Conservation (phyloP, 2,113 vertebrate genomes). For the Ammodytes marinus region DNA sequence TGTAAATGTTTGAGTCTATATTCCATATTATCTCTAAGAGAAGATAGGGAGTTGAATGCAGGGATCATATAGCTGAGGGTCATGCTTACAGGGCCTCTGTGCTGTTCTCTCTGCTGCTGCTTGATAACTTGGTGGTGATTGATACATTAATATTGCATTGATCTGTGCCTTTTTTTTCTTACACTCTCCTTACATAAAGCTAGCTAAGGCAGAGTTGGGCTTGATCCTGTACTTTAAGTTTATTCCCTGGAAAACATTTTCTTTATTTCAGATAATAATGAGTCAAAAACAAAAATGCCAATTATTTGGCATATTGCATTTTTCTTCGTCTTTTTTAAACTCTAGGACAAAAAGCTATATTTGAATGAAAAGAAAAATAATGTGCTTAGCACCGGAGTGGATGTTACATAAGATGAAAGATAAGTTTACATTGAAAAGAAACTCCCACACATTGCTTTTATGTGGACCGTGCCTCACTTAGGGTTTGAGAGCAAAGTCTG, state of each 20-base stretch:
- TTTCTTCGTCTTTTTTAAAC: not conserved
- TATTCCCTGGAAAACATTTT: not conserved
- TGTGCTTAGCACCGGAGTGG: not conserved
- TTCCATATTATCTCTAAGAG: constrained; percentile 48
- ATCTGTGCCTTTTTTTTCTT: constrained; percentile 42
- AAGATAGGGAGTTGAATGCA: constrained; percentile 34
- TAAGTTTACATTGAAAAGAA: constrained; percentile 20
- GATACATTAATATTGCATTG: constrained; percentile 78
- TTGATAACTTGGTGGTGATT: constrained; percentile 73
- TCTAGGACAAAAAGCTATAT: not conserved
- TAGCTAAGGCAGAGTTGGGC: not conserved
- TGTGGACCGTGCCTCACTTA: constrained; percentile 12
- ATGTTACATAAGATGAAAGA: constrained; percentile 19
- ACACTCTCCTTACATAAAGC: constrained; percentile 30
- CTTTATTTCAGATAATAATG: not conserved
- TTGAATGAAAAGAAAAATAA: constrained; percentile 21
- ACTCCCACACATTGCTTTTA: constrained; percentile 26
- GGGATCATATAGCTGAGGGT: constrained; percentile 47
- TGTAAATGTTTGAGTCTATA: constrained; percentile 61
- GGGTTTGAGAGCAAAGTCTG: constrained; percentile 32
- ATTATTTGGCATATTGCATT: not conserved
- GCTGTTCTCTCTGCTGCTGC: constrained; percentile 48
- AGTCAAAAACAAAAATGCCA: not conserved
- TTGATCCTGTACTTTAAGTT: constrained; percentile 5
- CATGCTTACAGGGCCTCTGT: constrained; percentile 37